A percentile compares a stretch with the other conserved stretches of the same genome.
Evolutionary conservation across 2,797 vertebrate genomes (phyloP).

Genomic region (Iguana delicatissima): DNA sequence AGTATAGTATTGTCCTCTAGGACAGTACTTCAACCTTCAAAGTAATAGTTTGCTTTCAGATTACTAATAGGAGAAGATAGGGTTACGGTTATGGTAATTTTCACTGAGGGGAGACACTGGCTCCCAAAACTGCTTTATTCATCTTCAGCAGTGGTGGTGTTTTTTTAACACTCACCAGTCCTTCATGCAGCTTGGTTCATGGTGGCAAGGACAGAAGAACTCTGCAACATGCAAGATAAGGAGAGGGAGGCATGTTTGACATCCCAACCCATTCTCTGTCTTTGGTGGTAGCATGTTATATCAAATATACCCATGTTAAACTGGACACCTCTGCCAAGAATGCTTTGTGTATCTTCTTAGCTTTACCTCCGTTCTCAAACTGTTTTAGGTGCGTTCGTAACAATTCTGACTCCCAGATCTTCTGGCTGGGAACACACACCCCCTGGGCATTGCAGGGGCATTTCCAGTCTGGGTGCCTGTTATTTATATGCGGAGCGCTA

Average conservation of each 20-base stretch:
- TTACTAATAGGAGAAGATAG: neutral
- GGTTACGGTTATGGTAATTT: neutral
- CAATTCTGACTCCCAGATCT: neutral
- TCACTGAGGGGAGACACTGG: too few relatives aligned
- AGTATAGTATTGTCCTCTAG: neutral
- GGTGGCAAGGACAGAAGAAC: neutral
- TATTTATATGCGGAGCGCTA: too few relatives aligned
- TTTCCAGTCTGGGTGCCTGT: too few relatives aligned
- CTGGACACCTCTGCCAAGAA: neutral
- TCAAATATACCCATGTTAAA: neutral
- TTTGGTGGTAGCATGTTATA: neutral
- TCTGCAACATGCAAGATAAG: too few relatives aligned
- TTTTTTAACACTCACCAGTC: neutral
- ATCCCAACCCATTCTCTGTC: neutral
- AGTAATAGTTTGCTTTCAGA: too few relatives aligned
- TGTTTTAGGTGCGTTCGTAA: too few relatives aligned
- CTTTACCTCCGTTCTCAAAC: neutral
- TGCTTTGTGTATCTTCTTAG: too few relatives aligned
- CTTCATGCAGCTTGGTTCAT: too few relatives aligned
- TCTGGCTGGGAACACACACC: too few relatives aligned
- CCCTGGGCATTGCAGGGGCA: too few relatives aligned
- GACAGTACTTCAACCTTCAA: neutral
- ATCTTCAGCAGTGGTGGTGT: neutral
- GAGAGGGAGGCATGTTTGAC: neutral
- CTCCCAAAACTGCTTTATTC: neutral